Evolutionary conservation across 2,113 vertebrate genomes (phyloP).

Genomic region (Thryonomys swinderianus): DNA sequence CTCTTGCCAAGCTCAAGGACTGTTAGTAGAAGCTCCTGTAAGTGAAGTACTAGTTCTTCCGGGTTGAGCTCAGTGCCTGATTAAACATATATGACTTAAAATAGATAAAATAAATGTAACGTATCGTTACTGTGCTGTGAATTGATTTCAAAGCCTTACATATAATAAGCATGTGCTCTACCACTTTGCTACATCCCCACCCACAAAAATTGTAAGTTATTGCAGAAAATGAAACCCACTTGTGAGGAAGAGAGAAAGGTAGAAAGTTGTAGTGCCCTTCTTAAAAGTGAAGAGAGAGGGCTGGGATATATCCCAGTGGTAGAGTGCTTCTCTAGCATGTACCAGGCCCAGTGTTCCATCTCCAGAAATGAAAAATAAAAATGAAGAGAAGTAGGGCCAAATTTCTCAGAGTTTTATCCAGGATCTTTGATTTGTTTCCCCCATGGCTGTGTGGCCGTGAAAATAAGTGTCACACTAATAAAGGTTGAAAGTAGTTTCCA

Average conservation of each 20-base stretch:
- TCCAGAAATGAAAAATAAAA: not conserved
- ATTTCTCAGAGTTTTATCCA: constrained; percentile 30
- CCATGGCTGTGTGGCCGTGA: constrained; percentile 36
- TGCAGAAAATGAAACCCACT: constrained; percentile 10
- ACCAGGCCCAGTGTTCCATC: not conserved
- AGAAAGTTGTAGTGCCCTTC: not conserved
- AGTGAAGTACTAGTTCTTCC: not conserved
- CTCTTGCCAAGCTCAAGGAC: not conserved
- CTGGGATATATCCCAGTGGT: not conserved
- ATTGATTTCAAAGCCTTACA: not conserved
- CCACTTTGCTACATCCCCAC: not conserved
- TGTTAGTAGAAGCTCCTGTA: not conserved
- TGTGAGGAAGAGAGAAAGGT: not conserved
- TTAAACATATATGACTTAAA: constrained; percentile 11
- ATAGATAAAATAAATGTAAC: not conserved
- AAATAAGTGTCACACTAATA: constrained; percentile 61
- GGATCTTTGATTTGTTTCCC: constrained; percentile 34
- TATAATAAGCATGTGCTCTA: not conserved
- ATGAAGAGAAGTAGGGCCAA: not conserved
- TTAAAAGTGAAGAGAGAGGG: not conserved
- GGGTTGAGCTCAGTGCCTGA: not conserved
- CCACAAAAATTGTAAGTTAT: not conserved
- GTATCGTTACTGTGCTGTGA: not conserved
- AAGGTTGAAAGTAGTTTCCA: constrained; percentile 70
- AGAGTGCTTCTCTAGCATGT: not conserved